Evolutionary conservation across 2,888 invertebrate genomes (phyloP), one percentile per base, ranked within the genome.

Genomic region (Callinectes sapidus): DNA sequence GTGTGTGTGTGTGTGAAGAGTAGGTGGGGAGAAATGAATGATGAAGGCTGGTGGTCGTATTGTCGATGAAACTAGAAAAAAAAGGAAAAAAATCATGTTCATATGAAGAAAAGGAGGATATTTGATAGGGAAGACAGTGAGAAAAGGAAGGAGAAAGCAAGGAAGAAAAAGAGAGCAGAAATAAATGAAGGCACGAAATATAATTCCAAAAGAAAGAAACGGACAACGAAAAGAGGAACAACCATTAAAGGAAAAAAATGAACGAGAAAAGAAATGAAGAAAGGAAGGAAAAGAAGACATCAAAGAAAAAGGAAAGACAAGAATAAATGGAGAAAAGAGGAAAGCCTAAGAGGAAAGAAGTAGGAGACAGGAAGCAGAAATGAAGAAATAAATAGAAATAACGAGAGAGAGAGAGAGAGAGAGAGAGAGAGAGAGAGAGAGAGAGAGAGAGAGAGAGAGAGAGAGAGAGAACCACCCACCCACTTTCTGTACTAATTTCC

Each of bases 341-440:
- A 71, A 18, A 71, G 28, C 5, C 23, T 18, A n/a, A 28, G 71
- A 71, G 28, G n/a, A n/a, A 71, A n/a, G n/a, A 18, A 81, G 13
- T 23, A 23, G 23, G 81, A 81, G 35, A 81, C 13, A 81, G 71
- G 18, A 18, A 71, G 71, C 39, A 39, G 39, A 39, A 39, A 39
- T 39, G 39, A 39, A 81, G 35, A 81, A 13, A 81, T 0, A 81
- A 1, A 35, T 5, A 81, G 35, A 81, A 1, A 81, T 2, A 81
- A 13, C 32, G 35, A 81, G 35, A 81, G 81, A 32, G 35, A 81
- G 35, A 81, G 35, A 35, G 81, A 48, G 48, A 48, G 48, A 48
- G n/a, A n/a, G n/a, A n/a, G n/a, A 32, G 81, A 81, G 35, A 81
- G 35, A 81, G 71, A 71, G 71, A 71, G 71, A 81, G 35, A 81